A percentile compares a stretch with the other conserved stretches of the same genome.
Evolutionary conservation across 2,113 vertebrate genomes (phyloP).

Genomic region (Ascaphus truei): DNA sequence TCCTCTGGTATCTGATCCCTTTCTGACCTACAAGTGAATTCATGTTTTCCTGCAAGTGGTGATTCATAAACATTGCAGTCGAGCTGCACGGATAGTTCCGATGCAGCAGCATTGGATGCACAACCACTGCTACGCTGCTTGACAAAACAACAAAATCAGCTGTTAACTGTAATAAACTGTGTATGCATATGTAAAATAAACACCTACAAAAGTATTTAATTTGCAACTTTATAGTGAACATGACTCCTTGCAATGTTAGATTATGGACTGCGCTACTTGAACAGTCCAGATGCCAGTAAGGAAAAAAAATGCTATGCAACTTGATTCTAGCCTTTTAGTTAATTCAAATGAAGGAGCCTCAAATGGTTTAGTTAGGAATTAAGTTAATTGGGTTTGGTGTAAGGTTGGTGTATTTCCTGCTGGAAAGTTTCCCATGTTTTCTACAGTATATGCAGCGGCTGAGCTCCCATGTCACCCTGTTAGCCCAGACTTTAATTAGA

Average conservation of each 20-base stretch:
- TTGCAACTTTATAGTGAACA: not conserved
- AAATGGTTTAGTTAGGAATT: constrained; percentile 75
- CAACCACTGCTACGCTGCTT: not conserved
- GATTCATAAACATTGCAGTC: too few relatives aligned
- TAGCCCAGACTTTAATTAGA: constrained; percentile 97
- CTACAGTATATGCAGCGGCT: constrained; percentile 64
- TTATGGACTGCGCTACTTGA: not conserved
- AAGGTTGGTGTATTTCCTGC: constrained; percentile 77
- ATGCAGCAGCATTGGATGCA: not conserved
- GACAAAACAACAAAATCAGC: not conserved
- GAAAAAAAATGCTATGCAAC: constrained; percentile 31
- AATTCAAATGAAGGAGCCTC: constrained; percentile 77
- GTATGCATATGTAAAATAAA: too few relatives aligned
- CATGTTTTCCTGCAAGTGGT: not conserved
- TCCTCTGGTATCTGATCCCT: not conserved
- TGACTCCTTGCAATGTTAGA: constrained; percentile 43
- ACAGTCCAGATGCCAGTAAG: constrained; percentile 5
- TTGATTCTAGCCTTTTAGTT: constrained; percentile 49
- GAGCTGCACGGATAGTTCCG: not conserved
- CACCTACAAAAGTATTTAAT: not conserved
- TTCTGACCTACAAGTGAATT: not conserved
- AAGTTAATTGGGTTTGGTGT: constrained; percentile 89
- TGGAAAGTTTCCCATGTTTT: constrained; percentile 74
- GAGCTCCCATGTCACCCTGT: constrained; percentile 79
- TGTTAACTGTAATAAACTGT: not conserved